Base-by-base conservation (phyloP, 1,140 invertebrate genomes). In the Riptortus pedestris region DNA sequence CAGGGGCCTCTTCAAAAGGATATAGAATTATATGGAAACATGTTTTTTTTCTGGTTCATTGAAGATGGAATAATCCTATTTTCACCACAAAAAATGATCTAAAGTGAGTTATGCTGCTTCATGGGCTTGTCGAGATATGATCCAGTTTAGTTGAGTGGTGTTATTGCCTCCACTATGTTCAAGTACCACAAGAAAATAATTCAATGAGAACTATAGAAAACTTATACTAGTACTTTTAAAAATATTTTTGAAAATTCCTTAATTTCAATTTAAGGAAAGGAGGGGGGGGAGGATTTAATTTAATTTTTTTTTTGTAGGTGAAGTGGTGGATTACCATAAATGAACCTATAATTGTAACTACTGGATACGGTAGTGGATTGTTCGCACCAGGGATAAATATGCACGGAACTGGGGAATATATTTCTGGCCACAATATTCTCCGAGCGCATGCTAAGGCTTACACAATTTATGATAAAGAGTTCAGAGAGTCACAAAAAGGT, bases 281-380 rank as follows among this genome's bases (percentile, higher is more conserved):
- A 38, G 14, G 5, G 31, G 14, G 14, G 31, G 31, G 14, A 38
- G 14, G 5, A 7, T 38, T 7, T 38, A 38, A 38, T 38, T 38
- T 38, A 14, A n/a, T n/a, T n/a, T 52, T 52, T n/a, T 58, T 58
- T 11, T 26, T 58, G 11, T n/a, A 76, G 73, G 73, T 78, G 7
- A 80, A 80, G 72, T 70, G 72, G 63, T 88, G 85, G 83, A 80
- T 83, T 1, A 88, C 86, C 0, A 80, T 88, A 64, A 88, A 88
- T 71, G 85, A 88, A 72, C 84, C 85, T 3, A 80, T 80, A 76
- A 80, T 83, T 65, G 77, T 81, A 2, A 84, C 83, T 66, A 72
- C 80, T 61, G 83, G 82, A n/a, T 87, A 86, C 31, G 31, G 31
- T 7, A 14, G 5, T 7, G 31, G 5, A 14, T 7, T 7, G 5